Conservation (phyloP, 2,797 vertebrate species). For the Manis pentadactyla region DNA sequence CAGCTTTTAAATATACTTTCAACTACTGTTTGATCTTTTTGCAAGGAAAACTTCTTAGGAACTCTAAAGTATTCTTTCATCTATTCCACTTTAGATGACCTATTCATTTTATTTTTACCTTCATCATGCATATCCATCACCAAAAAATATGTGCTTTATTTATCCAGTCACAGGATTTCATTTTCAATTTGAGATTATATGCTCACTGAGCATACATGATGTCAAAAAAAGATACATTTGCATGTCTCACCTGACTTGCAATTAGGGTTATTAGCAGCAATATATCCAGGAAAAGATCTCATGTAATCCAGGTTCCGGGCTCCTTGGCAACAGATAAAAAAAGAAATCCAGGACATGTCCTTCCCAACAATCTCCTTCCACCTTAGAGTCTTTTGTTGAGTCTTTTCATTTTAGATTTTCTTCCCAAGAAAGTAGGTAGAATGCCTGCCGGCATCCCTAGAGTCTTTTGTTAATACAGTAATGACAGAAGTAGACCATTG, state of each 20-base stretch:
- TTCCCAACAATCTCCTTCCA: slow-evolving; percentile 69
- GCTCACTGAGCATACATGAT: slow-evolving; percentile 76
- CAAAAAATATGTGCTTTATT: slow-evolving; percentile 64
- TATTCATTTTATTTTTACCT: slow-evolving; percentile 71
- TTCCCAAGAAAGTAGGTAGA: slow-evolving; percentile 65
- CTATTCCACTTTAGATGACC: slow-evolving; percentile 69
- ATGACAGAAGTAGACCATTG: slow-evolving; percentile 46
- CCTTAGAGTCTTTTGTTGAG: slow-evolving; percentile 54
- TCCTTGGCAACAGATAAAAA: slow-evolving; percentile 70
- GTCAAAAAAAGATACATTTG: slow-evolving; percentile 71
- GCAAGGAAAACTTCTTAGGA: slow-evolving; percentile 79
- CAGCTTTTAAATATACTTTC: slow-evolving; percentile 79
- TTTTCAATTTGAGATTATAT: slow-evolving; percentile 80
- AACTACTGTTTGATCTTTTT: slow-evolving; percentile 80
- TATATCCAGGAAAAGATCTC: slow-evolving; percentile 71
- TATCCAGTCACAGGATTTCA: slow-evolving; percentile 75
- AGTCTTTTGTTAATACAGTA: slow-evolving; percentile 62
- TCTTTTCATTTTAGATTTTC: slow-evolving; percentile 65
- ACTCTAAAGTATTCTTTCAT: slow-evolving; percentile 77
- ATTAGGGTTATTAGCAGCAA: slow-evolving; percentile 79
- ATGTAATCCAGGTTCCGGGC: slow-evolving; percentile 62
- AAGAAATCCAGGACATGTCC: slow-evolving; percentile 62
- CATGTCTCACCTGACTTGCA: slow-evolving; percentile 75
- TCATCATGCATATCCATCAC: slow-evolving; percentile 59
- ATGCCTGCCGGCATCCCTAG: slow-evolving; percentile 21